Base-by-base conservation (phyloP, 2,113 vertebrate genomes). In the Rhea pennata region DNA sequence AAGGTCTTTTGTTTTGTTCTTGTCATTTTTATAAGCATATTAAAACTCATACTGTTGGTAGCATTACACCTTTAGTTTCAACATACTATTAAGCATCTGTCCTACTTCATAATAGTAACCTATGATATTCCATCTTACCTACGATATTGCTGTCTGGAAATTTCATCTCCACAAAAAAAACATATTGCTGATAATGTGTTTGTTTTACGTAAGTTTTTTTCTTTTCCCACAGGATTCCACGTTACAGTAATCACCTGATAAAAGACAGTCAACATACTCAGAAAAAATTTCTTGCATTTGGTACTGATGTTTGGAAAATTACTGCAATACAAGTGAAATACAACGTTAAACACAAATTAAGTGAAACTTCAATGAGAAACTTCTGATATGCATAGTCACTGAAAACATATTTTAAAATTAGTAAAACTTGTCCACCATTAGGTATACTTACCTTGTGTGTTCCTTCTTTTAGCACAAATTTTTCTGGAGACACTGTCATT, bases 101-200 rank as follows among this genome's bases (percentile, higher is more conserved):
- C 8, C 8, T 40, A 26, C 74, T 15, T 64, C 56, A 74, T 8
- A 66, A 69, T 0, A 95, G 40, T 65, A 59, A 91, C 56, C 56
- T 31, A 29, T 16, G 17, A 31, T 58, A 92, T 36, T 46, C 58
- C 31, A 84, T 74, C 96, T 96, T 95, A 99, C 99, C 99, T 99
- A 93, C 98, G 98, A 95, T 98, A 99, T 56, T 99, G 99, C 84
- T 99, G 99, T 90, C 99, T 98, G 84, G 98, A 98, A 77, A 99
- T 97, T 97, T 99, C 99, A 87, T 99, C 99, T 87, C 99, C 99
- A 97, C 98, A 99, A 88, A 99, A 99, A 76, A 99, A 98, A 70
- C 97, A 99, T 26, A 99, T 40, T 39, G 98, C 99, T 22, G 98
- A 97, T 67, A 99, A 96, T 10, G 83, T 82, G 39, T 74, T 80